These are phyloP conservation scores for Sylvilagus bachmani DNA, from an alignment of 2,113 vertebrate species.

Conservation along the genomic window DNA sequence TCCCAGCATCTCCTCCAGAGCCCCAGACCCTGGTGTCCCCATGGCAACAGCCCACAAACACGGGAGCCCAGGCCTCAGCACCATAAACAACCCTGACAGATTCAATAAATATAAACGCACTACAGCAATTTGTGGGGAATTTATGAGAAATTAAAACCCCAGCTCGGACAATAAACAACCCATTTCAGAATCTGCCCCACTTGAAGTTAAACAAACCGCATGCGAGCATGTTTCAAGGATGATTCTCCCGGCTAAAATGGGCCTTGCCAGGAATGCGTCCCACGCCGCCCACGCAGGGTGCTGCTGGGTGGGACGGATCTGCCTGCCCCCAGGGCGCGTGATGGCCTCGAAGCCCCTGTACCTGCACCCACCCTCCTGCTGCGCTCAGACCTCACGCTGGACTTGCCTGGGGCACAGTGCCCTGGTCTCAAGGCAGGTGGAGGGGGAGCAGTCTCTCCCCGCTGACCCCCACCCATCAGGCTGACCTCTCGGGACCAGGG, in stretches of 20 bases:
- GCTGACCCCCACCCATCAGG: not conserved
- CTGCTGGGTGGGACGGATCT: rapidly evolving
- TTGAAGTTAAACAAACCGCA: slow-evolving; percentile 84
- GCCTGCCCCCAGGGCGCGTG: not conserved
- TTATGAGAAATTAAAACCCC: slow-evolving; percentile 85
- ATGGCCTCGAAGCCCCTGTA: rapidly evolving
- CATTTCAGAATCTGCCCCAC: slow-evolving; percentile 75
- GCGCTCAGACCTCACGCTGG: not conserved
- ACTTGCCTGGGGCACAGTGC: not conserved
- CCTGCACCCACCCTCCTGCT: rapidly evolving
- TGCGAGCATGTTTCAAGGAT: slow-evolving; percentile 82
- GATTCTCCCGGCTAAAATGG: slow-evolving; percentile 55
- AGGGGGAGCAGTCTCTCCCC: not conserved
- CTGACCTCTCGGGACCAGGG: not conserved
- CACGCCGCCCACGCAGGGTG: not conserved
- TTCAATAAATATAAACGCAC: slow-evolving; percentile 86
- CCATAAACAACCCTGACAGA: slow-evolving; percentile 84
- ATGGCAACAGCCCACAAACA: slow-evolving; percentile 83
- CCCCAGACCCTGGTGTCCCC: slow-evolving; percentile 70
- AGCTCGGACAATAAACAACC: slow-evolving; percentile 76
- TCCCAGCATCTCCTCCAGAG: not conserved
- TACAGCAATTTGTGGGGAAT: slow-evolving; percentile 81
- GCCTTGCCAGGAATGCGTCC: slow-evolving; percentile 5
- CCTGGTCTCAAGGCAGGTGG: not conserved
- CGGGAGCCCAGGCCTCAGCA: slow-evolving; percentile 74